A percentile compares a stretch with the other conserved stretches of the same genome.
Conservation (phyloP, 2,888 invertebrate genomes). For the Macrosoma leucophasiata region DNA sequence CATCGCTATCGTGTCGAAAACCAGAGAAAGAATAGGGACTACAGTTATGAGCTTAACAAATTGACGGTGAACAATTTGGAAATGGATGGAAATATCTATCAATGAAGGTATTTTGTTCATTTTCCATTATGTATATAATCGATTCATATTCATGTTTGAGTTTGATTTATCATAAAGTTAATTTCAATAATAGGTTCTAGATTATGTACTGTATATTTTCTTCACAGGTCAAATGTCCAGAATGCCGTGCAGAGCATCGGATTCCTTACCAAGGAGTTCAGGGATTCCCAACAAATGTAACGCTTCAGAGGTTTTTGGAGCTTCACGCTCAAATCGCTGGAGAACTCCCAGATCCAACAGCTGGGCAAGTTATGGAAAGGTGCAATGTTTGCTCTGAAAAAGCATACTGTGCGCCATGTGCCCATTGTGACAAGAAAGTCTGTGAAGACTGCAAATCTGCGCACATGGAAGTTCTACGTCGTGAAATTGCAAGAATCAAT, state of each 20-base stretch:
- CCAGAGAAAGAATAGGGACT: no score
- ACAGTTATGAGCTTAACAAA: no score
- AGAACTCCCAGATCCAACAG: constrained; percentile 92
- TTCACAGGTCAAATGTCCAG: constrained; percentile 94
- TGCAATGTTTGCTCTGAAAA: constrained; percentile 96
- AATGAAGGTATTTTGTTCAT: no score
- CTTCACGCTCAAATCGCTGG: constrained; percentile 95
- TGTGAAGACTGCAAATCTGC: constrained; percentile 97
- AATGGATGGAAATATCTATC: no score
- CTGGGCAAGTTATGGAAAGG: constrained; percentile 94
- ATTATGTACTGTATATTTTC: constrained; percentile 6
- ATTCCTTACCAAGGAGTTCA: constrained; percentile 96
- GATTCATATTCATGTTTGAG: no score
- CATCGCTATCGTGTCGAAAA: no score
- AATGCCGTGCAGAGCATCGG: constrained; percentile 97
- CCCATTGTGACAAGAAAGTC: constrained; percentile 98
- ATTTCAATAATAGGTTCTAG: no score
- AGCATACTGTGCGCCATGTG: constrained; percentile 90
- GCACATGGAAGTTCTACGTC: constrained; percentile 95
- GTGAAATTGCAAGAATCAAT: constrained; percentile 92
- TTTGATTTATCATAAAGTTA: no score
- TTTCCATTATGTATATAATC: no score
- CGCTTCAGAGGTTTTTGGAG: constrained; percentile 94
- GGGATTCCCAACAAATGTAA: constrained; percentile 97
- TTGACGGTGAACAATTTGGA: no score